Evolutionary conservation across 1,140 invertebrate genomes (phyloP), one percentile per base, ranked within the genome.

Genomic region (Cataglyphis hispanica): DNA sequence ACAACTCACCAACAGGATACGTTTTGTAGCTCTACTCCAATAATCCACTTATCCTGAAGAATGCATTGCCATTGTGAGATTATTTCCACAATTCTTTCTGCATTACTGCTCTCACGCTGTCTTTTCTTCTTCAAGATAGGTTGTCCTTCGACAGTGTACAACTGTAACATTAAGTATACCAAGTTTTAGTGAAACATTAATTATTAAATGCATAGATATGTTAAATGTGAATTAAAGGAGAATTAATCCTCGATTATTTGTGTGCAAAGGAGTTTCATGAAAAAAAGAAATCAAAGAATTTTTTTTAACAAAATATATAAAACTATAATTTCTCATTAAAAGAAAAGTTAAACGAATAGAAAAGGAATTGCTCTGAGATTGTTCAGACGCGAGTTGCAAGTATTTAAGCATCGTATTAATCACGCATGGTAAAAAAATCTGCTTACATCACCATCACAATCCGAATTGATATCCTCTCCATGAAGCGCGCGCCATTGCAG

Each of bases 1-100:
- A 74, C 8, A 74, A 91, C 93, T 95, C 86, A 95, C 94, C 90
- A 86, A 4, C 83, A 77, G 0, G 91, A 91, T 63, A 34, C 87
- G 46, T 93, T 95, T 8, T 87, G 27, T 3, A 94, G 5, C 46
- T 86, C 58, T 50, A 94, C 75, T 60, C 93, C 93, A 64, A 94
- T 87, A 27, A 94, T 86, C 94, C 94, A 95, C 72, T 94, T 92
- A 37, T 93, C 85, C 77, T 91, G 89, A 25, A 93, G 56, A 27
- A 94, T 34, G 31, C 87, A 75, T 37, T 94, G 94, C 93, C 93
- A 94, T 2, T 75, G 70, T 10, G 76, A 43, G 7, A 64, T 25
- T 43, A 93, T 22, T 7, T 86, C 19, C 10, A 94, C 80, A 4
- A 83, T 76, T 40, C 72, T 58, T 2, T 63, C 27, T 0, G 25